Percentiles rank a stretch among this genome's conserved stretches.
phyloP scores from a whole-genome alignment of 2,113 vertebrate species.

The Varanus salvator region DNA sequence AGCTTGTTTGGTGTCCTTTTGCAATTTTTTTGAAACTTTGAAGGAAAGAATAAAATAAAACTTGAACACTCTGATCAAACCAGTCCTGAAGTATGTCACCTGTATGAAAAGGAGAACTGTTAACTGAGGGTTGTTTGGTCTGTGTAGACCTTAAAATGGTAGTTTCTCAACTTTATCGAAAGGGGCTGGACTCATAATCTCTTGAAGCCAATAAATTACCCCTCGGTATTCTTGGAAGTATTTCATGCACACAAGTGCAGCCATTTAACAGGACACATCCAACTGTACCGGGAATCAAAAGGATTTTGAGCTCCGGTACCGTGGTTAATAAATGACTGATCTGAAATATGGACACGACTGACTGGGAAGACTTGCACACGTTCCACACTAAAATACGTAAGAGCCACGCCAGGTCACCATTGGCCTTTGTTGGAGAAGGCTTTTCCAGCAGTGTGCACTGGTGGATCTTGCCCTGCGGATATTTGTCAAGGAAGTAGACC shows the following conservation, averaged over 20 bases:
- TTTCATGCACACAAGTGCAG: background rate
- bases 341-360: background rate
- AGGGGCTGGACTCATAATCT: background rate
- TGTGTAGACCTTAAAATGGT: slow-evolving; percentile 57
- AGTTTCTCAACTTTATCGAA: slow-evolving; percentile 55
- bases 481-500: background rate
- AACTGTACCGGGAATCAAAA: background rate
- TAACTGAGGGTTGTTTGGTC: slow-evolving; percentile 60
- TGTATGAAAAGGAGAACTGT: slow-evolving; percentile 52
- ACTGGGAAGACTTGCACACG: no score
- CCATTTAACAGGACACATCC: background rate
- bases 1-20: slow-evolving; percentile 69
- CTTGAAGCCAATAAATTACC: background rate
- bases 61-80: slow-evolving; percentile 58
- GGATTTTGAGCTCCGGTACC: background rate
- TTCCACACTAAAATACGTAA: background rate
- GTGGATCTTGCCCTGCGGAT: background rate
- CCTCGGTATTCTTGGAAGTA: no score
- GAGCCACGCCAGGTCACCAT: background rate
- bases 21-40: slow-evolving; percentile 51
- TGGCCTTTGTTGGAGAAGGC: background rate
- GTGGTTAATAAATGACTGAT: background rate
- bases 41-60: slow-evolving; percentile 66
- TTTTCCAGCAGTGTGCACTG: background rate
- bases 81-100: slow-evolving; percentile 31